Evolutionary conservation across 2,797 vertebrate genomes (phyloP).

Genomic region (Emydoidea blandingii): DNA sequence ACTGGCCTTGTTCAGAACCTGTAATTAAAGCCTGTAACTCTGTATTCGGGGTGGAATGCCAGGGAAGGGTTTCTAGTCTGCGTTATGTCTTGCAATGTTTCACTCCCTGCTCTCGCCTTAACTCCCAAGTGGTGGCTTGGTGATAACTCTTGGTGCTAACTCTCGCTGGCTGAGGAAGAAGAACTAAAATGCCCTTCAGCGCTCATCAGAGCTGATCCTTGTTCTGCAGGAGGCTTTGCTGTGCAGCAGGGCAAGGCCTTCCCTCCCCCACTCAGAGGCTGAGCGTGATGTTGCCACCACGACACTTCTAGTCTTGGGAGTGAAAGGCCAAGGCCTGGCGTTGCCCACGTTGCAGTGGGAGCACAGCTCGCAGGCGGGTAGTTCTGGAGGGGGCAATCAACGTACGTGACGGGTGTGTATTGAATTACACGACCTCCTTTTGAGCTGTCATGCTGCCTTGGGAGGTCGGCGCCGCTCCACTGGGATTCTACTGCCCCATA

Average conservation of each 20-base stretch:
- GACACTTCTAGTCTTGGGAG: neutral
- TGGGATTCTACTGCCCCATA: no score
- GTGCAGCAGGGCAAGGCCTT: neutral
- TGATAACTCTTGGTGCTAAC: no score
- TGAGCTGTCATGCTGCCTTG: neutral
- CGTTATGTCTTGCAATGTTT: neutral
- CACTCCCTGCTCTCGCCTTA: fast-evolving
- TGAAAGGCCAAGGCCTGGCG: neutral
- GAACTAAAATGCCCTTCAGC: neutral
- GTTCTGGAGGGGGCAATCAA: neutral
- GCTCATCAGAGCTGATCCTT: neutral
- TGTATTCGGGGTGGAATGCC: neutral
- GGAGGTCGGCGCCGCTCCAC: neutral
- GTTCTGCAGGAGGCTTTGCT: no score
- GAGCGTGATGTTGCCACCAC: fast-evolving
- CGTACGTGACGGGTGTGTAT: neutral
- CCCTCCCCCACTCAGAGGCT: neutral
- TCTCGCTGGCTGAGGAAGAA: neutral
- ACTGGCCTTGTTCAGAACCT: fast-evolving
- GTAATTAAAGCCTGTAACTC: neutral
- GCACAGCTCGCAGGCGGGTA: neutral
- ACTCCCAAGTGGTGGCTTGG: fast-evolving
- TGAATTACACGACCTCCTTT: neutral
- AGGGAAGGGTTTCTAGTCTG: neutral
- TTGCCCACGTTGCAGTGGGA: neutral